These are phyloP conservation scores for Protodeltote pygarga DNA, from an alignment of 2,888 invertebrate genomes.

Conservation along the genomic window DNA sequence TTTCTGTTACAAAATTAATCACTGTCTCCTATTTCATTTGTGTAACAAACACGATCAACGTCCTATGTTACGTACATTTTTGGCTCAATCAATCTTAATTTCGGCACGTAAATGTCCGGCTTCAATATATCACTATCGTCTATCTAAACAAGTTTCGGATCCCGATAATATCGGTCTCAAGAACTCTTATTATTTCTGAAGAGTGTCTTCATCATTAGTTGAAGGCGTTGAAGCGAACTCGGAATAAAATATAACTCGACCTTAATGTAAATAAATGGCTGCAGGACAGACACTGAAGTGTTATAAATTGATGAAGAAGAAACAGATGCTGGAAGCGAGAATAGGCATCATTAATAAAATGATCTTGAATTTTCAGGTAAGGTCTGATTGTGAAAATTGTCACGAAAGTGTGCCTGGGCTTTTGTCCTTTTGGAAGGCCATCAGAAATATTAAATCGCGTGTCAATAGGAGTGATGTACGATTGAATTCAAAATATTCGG, in stretches of 20 bases:
- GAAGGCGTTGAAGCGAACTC: slow-evolving; percentile 8
- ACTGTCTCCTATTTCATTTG: slow-evolving; percentile 12
- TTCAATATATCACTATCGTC: slow-evolving; percentile 21
- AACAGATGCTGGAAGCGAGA: background rate
- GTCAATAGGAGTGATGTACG: slow-evolving; percentile 25
- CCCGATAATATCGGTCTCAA: slow-evolving; percentile 10
- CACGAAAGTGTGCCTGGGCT: background rate
- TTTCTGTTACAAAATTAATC: slow-evolving; percentile 6
- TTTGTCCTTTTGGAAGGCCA: background rate
- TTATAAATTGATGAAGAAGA: slow-evolving; percentile 20
- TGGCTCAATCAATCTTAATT: slow-evolving; percentile 45
- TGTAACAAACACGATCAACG: background rate
- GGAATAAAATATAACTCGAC: slow-evolving; percentile 24
- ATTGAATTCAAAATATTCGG: slow-evolving; percentile 6
- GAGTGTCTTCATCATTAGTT: slow-evolving; percentile 10
- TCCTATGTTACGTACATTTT: slow-evolving; percentile 20
- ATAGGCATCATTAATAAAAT: slow-evolving; percentile 11
- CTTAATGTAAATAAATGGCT: slow-evolving; percentile 35
- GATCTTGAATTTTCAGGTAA: background rate
- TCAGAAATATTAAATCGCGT: slow-evolving; percentile 10
- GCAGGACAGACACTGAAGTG: slow-evolving; percentile 4
- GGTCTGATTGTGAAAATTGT: background rate
- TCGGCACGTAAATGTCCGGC: slow-evolving; percentile 27
- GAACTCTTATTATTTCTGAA: slow-evolving; percentile 17
- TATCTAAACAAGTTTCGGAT: background rate